phyloP scores from a whole-genome alignment of 2,797 vertebrate species.

The Trematocara caparti region DNA sequence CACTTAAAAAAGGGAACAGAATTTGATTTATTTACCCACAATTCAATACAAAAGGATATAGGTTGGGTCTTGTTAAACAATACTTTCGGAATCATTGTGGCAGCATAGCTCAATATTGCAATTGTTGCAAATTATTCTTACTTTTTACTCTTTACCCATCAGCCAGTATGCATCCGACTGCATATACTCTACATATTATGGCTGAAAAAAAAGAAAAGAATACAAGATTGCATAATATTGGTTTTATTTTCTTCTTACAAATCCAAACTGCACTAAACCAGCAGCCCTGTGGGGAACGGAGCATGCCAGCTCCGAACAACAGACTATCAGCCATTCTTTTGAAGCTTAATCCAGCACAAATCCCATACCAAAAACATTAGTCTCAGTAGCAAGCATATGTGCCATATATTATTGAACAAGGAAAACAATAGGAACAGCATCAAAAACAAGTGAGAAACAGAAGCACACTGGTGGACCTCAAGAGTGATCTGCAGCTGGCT shows the following conservation, averaged over 20 bases:
- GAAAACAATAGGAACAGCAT: conserved; percentile 65
- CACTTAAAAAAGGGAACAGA: conserved; percentile 33
- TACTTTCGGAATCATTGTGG: background rate
- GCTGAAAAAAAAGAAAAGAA: conserved; percentile 4
- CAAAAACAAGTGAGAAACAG: conserved; percentile 57
- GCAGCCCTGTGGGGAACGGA: conserved; percentile 39
- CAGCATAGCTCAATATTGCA: background rate
- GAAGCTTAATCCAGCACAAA: conserved; percentile 75
- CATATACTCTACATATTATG: background rate
- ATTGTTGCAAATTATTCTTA: background rate
- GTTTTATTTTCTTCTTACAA: conserved; percentile 32
- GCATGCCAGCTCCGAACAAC: conserved; percentile 62
- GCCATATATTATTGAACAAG: conserved; percentile 72
- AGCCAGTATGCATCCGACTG: background rate
- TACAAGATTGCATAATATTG: conserved; percentile 33
- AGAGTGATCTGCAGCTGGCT: conserved; percentile 43
- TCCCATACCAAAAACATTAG: conserved; percentile 67
- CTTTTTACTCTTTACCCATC: conserved; percentile 6
- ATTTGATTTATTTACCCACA: conserved; percentile 13
- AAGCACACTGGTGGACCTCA: conserved; percentile 32
- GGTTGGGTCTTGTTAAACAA: background rate
- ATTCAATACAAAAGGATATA: background rate
- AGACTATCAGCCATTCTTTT: conserved; percentile 66
- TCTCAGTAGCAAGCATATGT: conserved; percentile 68
- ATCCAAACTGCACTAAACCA: conserved; percentile 49